A percentile compares a stretch with the other conserved stretches of the same genome.
phyloP scores from a whole-genome alignment of 2,113 vertebrate genomes.

The Pollimyrus isidori region DNA sequence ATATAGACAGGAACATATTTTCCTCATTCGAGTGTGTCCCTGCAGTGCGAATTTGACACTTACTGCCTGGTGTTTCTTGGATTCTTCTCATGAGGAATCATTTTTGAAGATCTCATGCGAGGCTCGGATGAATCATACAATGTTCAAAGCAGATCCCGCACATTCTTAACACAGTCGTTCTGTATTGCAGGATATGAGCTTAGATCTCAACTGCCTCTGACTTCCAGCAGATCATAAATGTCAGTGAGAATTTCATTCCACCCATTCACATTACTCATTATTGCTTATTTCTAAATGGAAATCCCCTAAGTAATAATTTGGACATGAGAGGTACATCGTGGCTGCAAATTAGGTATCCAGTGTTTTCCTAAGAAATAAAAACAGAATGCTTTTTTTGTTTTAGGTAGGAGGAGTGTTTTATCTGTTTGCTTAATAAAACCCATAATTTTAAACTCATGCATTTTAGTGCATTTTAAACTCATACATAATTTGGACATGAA shows the following conservation, averaged over 20 bases:
- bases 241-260: not conserved
- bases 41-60: conserved; percentile 1
- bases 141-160: not conserved
- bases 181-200: not conserved
- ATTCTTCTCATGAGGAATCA: not conserved
- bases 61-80: not conserved
- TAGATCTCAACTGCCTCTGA: not conserved
- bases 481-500: not conserved
- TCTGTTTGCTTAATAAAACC: not conserved
- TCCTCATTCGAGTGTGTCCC: not conserved
- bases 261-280: not conserved
- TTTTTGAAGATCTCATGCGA: not conserved
- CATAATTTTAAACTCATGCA: not conserved
- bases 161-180: not conserved
- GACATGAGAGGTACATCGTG: not conserved
- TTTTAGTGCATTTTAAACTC: not conserved
- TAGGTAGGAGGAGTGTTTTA: not conserved
- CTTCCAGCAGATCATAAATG: not conserved
- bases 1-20: not conserved
- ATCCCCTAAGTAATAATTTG: not conserved
- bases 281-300: not conserved
- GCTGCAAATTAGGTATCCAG: not conserved
- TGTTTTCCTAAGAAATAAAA: not conserved
- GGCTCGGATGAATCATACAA: not conserved
- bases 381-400: not conserved